These are phyloP conservation scores for Toxostoma redivivum DNA, from an alignment of 2,113 vertebrate genomes.

Conservation along the genomic window DNA sequence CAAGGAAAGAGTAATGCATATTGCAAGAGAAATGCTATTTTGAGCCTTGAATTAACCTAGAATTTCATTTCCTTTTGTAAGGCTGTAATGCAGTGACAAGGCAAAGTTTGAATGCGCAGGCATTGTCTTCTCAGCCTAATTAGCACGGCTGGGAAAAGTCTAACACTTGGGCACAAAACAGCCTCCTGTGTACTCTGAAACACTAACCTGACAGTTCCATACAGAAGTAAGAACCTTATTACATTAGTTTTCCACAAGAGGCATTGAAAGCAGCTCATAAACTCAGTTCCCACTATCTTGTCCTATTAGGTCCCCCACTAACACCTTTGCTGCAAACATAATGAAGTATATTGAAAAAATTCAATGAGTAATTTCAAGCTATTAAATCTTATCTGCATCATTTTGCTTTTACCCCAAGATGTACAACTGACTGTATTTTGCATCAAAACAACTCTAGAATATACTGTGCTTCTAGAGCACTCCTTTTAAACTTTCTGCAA, in stretches of 20 bases:
- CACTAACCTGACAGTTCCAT: background rate
- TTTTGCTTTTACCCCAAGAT: background rate
- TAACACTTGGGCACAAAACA: background rate
- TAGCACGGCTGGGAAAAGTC: background rate
- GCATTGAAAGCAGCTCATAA: background rate
- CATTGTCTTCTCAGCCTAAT: conserved; percentile 18
- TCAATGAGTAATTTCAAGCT: background rate
- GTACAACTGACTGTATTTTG: background rate
- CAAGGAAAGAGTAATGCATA: conserved; percentile 50
- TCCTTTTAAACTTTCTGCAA: background rate
- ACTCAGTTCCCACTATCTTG: background rate
- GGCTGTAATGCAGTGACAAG: conserved; percentile 10
- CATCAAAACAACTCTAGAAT: background rate
- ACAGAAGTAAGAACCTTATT: background rate
- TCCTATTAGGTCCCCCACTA: background rate
- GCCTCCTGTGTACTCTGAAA: background rate
- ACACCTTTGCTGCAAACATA: background rate
- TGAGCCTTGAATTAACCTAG: conserved; percentile 56
- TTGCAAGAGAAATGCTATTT: conserved; percentile 55
- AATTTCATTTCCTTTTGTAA: conserved; percentile 53
- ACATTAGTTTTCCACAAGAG: background rate
- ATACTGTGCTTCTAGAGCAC: background rate
- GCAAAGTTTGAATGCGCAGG: background rate
- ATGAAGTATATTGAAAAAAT: background rate
- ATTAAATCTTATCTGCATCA: background rate